Percentiles rank a stretch among this genome's conserved stretches.
These are phyloP conservation scores for Hyphantria cunea DNA, from an alignment of 1,140 invertebrate species.

Conservation along the genomic window DNA sequence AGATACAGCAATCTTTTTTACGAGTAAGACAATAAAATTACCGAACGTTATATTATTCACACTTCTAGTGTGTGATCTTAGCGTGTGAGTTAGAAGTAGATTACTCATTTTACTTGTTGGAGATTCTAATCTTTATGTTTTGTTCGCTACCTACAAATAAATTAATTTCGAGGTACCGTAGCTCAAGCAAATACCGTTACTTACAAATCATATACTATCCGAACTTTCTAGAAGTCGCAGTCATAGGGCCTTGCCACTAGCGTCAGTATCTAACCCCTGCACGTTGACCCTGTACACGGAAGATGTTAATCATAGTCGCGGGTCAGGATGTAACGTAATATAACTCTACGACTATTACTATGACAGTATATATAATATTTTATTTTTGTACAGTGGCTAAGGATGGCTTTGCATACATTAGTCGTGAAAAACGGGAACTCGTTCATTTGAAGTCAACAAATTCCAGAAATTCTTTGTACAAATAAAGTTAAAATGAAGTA, in stretches of 20 bases:
- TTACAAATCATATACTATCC: constrained; percentile 17
- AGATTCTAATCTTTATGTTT: too few relatives aligned
- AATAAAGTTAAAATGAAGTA: too few relatives aligned
- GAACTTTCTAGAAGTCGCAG: constrained; percentile 25
- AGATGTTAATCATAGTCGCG: constrained; percentile 58
- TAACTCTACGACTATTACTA: constrained; percentile 26
- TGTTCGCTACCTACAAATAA: too few relatives aligned
- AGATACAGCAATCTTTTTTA: too few relatives aligned
- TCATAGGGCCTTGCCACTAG: constrained; percentile 20
- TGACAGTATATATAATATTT: constrained; percentile 16
- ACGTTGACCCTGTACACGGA: constrained; percentile 66
- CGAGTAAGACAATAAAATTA: too few relatives aligned
- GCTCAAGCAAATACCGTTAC: constrained; percentile 4
- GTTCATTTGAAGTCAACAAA: background rate
- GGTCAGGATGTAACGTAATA: constrained; percentile 29
- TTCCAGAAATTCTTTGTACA: too few relatives aligned
- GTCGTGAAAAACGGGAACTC: constrained; percentile 18
- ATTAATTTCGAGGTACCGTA: background rate
- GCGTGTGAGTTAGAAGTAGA: too few relatives aligned
- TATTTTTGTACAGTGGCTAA: constrained; percentile 8
- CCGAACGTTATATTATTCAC: too few relatives aligned
- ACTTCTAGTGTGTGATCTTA: too few relatives aligned
- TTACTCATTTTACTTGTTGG: too few relatives aligned
- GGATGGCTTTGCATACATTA: constrained; percentile 15
- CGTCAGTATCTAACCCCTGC: constrained; percentile 54